phyloP scores from a whole-genome alignment of 2,888 invertebrate species.

The Stenchaetothrips biformis region DNA sequence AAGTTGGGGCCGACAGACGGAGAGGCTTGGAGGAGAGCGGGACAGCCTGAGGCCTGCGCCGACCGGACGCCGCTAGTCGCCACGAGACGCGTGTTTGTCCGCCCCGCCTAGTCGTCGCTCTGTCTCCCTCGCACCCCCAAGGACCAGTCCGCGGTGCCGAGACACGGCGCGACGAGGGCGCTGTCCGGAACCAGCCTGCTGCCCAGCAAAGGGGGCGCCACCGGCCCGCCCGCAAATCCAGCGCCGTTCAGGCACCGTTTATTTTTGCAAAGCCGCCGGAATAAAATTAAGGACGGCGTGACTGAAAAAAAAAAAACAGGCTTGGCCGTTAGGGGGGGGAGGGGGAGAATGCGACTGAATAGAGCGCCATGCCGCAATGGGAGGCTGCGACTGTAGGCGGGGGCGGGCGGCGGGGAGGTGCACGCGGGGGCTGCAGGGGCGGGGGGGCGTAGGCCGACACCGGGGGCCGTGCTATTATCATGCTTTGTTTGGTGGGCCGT shows the following conservation, averaged over 20 bases:
- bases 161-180: too few species aligned
- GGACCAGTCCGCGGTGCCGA: too few species aligned
- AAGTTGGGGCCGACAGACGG: neutral
- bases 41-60: too few species aligned
- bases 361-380: neutral
- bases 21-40: neutral
- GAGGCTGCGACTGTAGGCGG: neutral
- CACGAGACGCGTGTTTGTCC: too few species aligned
- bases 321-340: neutral
- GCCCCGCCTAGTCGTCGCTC: too few species aligned
- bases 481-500: conserved; percentile 10
- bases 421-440: neutral
- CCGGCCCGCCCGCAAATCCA: neutral
- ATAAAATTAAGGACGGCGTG: neutral
- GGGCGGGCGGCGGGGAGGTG: neutral
- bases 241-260: neutral
- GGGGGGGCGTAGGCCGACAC: neutral
- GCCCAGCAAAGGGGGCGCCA: too few species aligned
- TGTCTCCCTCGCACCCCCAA: too few species aligned
- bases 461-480: neutral
- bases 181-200: too few species aligned
- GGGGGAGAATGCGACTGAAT: neutral
- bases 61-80: too few species aligned
- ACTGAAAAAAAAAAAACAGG: neutral
- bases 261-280: neutral